Evolutionary conservation across 2,888 invertebrate species (phyloP), one percentile per base, ranked within the genome.

Genomic region (Odontothrips loti): DNA sequence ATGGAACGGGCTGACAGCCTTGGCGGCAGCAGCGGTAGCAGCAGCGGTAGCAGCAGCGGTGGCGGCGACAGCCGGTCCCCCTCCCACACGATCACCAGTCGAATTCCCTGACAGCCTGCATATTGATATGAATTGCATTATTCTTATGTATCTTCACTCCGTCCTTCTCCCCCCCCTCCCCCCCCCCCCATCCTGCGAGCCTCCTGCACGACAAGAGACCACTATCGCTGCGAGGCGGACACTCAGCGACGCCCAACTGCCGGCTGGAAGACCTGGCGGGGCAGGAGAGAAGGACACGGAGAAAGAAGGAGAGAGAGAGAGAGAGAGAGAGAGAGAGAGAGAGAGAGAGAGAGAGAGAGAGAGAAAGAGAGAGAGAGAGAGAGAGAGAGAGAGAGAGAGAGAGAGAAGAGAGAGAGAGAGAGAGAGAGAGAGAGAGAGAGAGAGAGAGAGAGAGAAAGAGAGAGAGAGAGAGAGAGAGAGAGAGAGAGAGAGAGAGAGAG

Each of bases 41-140:
- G 58, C 58, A 17, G 17, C 58, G 17, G 20, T 15, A 17, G 58
- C 58, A 17, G 10, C 58, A 17, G 58, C 58, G n/a, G 17, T 15
- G 17, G 20, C 58, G n/a, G 58, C 58, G 15, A 0, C 58, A 11
- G 58, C 20, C 58, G 15, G 15, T 58, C 58, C 17, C 2, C 34
- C 34, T 2, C 34, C 17, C 68, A 9, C 23, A 23, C 68, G 27
- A 75, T 75, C 68, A 75, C 68, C 68, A 75, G 68, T 75, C 68
- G 68, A 75, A 10, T 75, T 75, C 68, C 9, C 68, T 23, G 68
- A 27, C 23, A 75, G 27, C 23, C 68, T 75, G 68, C 27, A 75
- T 75, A 75, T 75, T 75, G 68, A 75, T 27, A 75, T 27, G 68
- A 23, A 75, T 75, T 75, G 68, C 68, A 75, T 75, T 75, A 75